Evolutionary conservation across 2,888 invertebrate genomes (phyloP).

Genomic region (Dasysyrphus tricinctus): DNA sequence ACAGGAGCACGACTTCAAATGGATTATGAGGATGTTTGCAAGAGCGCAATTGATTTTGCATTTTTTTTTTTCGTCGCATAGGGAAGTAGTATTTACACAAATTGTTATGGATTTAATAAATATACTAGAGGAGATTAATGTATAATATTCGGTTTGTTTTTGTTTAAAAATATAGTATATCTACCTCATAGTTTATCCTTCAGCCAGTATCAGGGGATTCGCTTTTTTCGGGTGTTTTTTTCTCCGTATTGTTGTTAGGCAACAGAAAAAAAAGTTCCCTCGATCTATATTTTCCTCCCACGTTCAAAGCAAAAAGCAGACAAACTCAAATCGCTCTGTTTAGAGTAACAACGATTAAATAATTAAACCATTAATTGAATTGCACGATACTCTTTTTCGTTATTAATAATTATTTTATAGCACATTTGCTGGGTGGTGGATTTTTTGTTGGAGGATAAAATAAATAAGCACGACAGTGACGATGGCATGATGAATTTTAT

Average conservation of each 20-base stretch:
- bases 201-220: neutral
- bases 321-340: slow-evolving; percentile 25
- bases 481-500: slow-evolving; percentile 41
- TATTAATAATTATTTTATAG: slow-evolving; percentile 41
- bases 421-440: slow-evolving; percentile 28
- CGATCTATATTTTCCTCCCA: neutral
- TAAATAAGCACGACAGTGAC: neutral
- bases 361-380: slow-evolving; percentile 58
- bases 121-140: neutral
- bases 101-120: neutral
- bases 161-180: neutral
- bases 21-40: slow-evolving; percentile 36
- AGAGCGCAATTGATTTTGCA: slow-evolving; percentile 60
- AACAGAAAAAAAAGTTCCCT: slow-evolving; percentile 19
- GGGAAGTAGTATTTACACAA: neutral
- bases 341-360: slow-evolving; percentile 18
- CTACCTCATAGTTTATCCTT: slow-evolving; percentile 46
- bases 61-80: slow-evolving; percentile 1
- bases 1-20: slow-evolving; percentile 11
- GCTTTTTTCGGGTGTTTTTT: neutral
- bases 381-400: slow-evolving; percentile 61
- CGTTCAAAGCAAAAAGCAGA: neutral
- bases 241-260: slow-evolving; percentile 22
- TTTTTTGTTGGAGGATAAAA: slow-evolving; percentile 18
- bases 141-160: neutral